Evolutionary conservation across 2,888 invertebrate species (phyloP), one percentile per base, ranked within the genome.

Genomic region (Euzophera pinguis): DNA sequence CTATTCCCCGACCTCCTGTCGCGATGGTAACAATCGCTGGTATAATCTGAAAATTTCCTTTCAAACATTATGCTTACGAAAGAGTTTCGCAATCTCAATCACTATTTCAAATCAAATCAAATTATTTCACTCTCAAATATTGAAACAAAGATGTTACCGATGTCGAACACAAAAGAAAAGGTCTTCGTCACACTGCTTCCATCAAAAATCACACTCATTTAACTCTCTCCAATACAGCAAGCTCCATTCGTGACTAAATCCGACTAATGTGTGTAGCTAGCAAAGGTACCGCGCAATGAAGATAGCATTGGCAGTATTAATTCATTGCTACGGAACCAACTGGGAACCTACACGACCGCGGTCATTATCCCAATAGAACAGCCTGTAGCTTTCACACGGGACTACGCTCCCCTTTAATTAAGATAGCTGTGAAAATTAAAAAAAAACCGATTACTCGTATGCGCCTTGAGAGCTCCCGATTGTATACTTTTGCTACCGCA

Each of bases 261-360:
- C 62, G 60, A 63, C 78, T 78, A 84, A 78, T 79, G 78, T 79
- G 78, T 78, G 78, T 74, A 75, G 59, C 69, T 63, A 58, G 63
- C 70, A 73, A 69, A 71, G 75, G 66, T 71, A 73, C 75, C 69
- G 78, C 80, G 51, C 43, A 78, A 81, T 83, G 79, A 79, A 87
- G 86, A 87, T 85, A 84, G 76, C 76, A 74, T 65, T 71, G 75
- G 69, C 78, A 76, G 78, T 81, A 85, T 85, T 85, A 85, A 88
- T 86, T 87, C 86, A 87, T 84, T 81, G 83, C 78, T 14, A 37
- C 37, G 47, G 37, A 17, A 16, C 13, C 32, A 1, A 37, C 37
- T 37, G 42, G 27, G 35, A 43, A 50, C 37, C 45, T 32, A 38
- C 29, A 17, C 17, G 53, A 13, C 50, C 41, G 22, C 43, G 51